phyloP scores from a whole-genome alignment of 2,113 vertebrate genomes.

The Phalacrocorax aristotelis region DNA sequence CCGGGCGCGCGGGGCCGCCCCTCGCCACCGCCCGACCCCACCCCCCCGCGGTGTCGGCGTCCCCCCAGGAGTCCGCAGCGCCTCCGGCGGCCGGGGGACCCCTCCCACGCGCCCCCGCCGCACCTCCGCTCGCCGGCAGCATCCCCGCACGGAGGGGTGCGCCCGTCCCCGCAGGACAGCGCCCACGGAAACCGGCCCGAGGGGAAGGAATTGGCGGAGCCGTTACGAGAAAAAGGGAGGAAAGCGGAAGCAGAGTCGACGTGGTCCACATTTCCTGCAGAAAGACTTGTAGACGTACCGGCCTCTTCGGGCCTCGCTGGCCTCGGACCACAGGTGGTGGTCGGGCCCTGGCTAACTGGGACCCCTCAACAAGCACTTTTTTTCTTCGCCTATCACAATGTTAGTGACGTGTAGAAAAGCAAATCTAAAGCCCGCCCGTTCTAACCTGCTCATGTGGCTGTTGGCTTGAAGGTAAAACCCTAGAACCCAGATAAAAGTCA shows the following conservation, averaged over 20 bases:
- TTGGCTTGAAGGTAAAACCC: neutral
- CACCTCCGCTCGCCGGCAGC: no score
- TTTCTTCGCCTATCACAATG: neutral
- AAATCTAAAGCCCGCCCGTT: neutral
- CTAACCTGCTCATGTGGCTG: neutral
- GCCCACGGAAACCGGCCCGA: accelerated
- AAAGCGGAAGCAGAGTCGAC: accelerated
- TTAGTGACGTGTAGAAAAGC: neutral
- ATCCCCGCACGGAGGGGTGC: no score
- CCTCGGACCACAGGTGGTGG: neutral
- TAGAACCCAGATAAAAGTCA: neutral
- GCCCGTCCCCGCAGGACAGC: accelerated
- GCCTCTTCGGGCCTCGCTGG: neutral
- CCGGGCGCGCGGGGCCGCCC: no score
- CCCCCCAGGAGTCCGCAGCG: no score
- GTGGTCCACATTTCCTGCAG: neutral
- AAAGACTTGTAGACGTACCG: accelerated
- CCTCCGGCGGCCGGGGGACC: no score
- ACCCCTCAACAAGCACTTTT: neutral
- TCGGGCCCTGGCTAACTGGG: accelerated
- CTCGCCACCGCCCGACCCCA: no score
- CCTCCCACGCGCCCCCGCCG: no score
- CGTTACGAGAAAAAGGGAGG: accelerated
- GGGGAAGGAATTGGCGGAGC: no score
- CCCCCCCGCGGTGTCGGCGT: no score